Conservation (phyloP, 2,888 invertebrate genomes). For the Timema cristinae region DNA sequence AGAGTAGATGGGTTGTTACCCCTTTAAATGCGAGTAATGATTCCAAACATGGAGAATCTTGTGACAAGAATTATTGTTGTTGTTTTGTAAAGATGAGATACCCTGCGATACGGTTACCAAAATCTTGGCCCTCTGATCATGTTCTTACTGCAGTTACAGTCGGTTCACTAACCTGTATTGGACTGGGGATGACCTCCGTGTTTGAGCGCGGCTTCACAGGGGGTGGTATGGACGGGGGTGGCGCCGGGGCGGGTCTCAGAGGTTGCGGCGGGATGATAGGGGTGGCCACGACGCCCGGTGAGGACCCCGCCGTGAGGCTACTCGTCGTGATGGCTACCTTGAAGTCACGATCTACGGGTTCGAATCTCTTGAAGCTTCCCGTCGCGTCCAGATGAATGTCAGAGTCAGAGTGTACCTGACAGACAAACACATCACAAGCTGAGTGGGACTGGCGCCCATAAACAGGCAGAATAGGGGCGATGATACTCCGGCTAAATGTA, state of each 20-base stretch:
- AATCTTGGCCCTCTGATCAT: no score
- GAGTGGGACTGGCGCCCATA: no score
- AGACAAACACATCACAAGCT: slow-evolving; percentile 19
- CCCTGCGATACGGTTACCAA: no score
- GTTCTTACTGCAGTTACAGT: no score
- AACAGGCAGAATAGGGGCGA: no score
- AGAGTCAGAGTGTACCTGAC: slow-evolving; percentile 60
- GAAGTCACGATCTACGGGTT: slow-evolving; percentile 57
- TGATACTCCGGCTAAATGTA: no score
- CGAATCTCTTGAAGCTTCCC: slow-evolving; percentile 63
- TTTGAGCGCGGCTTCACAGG: slow-evolving; percentile 40
- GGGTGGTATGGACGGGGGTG: slow-evolving; percentile 47
- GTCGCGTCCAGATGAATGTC: slow-evolving; percentile 58
- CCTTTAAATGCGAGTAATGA: no score
- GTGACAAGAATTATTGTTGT: no score
- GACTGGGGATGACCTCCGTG: background rate
- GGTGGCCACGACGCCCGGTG: slow-evolving; percentile 11
- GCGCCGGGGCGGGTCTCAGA: slow-evolving; percentile 56
- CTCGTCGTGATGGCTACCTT: slow-evolving; percentile 49
- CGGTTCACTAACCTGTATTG: no score
- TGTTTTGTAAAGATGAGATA: no score
- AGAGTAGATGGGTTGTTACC: no score
- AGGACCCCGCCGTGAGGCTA: slow-evolving; percentile 34
- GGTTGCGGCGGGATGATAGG: slow-evolving; percentile 52
- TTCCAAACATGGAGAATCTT: no score